Evolutionary conservation across 2,113 vertebrate species (phyloP), one percentile per base, ranked within the genome.

Genomic region (Hucho hucho): DNA sequence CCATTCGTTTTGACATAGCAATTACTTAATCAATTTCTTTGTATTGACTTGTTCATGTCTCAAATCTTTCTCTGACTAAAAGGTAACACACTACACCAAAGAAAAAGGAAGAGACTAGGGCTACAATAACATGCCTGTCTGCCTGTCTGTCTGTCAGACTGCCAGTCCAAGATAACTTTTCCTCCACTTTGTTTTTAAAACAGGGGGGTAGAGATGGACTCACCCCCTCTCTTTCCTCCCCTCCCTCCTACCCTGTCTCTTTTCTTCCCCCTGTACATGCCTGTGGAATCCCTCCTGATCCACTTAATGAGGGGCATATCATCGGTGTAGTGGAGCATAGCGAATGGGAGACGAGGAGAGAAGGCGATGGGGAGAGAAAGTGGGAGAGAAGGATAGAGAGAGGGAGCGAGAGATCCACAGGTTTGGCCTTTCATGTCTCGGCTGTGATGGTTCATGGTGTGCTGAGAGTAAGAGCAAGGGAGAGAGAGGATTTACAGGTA

Each of bases 231-330:
- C 73, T 59, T 86, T 81, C 74, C 47, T 26, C 74, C 59, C 20
- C 25, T 24, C 37, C 13, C 56, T 73, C 37, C n/a, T n/a, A n/a
- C n/a, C 43, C 18, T 63, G 25, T 77, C 72, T 73, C 37, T 43
- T 43, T 43, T 86, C 83, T 78, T 80, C 80, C 81, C 84, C 79
- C 26, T 18, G 77, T 88, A 89, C 89, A 90, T 90, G 88, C 89
- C 90, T 88, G 84, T 89, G 87, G 87, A 92, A 91, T 89, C 88
- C 84, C 83, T 88, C 91, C 87, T 89, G 89, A 92, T 86, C 88
- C 78, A 79, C 88, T 86, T 94, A 94, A 93, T 92, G 92, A 93
- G 90, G 88, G 91, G 88, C 88, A 92, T 93, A 90, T 92, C 90
- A 70, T 82, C 78, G 74, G 89, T 88, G 89, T 84, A 91, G 89